Evolutionary conservation across 1,140 invertebrate genomes (phyloP), one percentile per base, ranked within the genome.

Genomic region (Nephila pilipes): DNA sequence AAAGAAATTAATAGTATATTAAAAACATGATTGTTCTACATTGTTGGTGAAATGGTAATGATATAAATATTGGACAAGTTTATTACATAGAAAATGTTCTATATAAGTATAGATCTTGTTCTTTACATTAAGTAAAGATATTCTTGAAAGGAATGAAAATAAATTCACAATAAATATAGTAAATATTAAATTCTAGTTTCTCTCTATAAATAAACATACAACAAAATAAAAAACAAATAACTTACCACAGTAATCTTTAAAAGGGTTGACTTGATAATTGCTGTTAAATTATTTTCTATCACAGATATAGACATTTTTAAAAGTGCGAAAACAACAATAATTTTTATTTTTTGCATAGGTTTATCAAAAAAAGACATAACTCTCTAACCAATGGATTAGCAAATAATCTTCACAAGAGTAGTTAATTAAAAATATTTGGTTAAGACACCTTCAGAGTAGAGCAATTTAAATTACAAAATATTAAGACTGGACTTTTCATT

Each of bases 301-400:
- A 92, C 25, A 16, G 81, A 29, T 20, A 80, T 5, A 46, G 90
- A 85, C 36, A 92, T 85, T 79, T 69, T 85, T 14, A 75, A 18
- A 69, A 92, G 81, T 46, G 20, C 63, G 90, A 85, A 92, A 85
- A n/a, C 90, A 92, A 18, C 80, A 92, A 63, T 16, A 4, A 16
- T 2, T 20, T 25, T 85, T 25, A 75, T 92, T 69, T 58, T 69
- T 36, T 4, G 18, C 18, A 22, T 14, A 18, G 22, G 55, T 32
- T 22, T 16, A 85, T 92, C 90, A 25, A 92, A 29, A 36, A 36
- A n/a, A 85, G 38, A 36, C 22, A 55, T n/a, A 1, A 92, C 6
- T n/a, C 90, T 92, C 58, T 18, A 92, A 20, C 90, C 90, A 92
- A 85, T 69, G n/a, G 8, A 36, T n/a, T 20, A 81, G 90, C 20